phyloP scores from a whole-genome alignment of 2,113 vertebrate species.

The Hypomesus transpacificus region DNA sequence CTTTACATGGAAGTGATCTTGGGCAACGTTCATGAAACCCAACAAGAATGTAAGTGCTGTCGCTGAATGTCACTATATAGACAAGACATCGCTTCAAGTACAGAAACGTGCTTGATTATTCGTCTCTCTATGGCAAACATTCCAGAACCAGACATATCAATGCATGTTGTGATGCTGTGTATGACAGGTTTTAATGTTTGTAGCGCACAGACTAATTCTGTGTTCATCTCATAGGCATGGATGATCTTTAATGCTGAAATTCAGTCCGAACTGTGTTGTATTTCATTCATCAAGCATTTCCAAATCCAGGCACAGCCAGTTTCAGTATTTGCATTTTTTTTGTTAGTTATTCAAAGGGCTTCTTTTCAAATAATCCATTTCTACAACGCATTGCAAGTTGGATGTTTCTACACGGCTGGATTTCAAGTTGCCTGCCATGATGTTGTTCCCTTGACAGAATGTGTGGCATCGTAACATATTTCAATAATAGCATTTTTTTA shows the following conservation, averaged over 20 bases:
- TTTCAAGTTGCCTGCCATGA: conserved; percentile 28
- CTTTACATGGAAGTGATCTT: conserved; percentile 5
- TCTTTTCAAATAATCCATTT: neutral
- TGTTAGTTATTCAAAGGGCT: conserved; percentile 1
- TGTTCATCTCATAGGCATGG: conserved; percentile 19
- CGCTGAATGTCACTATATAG: conserved; percentile 12
- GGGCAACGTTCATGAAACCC: no score
- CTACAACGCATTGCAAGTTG: conserved; percentile 7
- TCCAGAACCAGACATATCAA: neutral
- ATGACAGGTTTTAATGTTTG: conserved; percentile 15
- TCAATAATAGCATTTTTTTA: conserved; percentile 57
- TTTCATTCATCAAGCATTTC: neutral
- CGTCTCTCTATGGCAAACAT: conserved; percentile 21
- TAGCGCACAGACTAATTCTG: conserved; percentile 4
- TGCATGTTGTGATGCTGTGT: conserved; percentile 28
- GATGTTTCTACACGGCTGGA: neutral
- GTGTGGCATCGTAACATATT: conserved; percentile 39
- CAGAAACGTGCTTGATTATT: conserved; percentile 16
- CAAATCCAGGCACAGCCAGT: neutral
- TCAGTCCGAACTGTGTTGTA: conserved; percentile 31
- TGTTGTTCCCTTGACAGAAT: conserved; percentile 51
- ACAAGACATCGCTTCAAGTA: neutral
- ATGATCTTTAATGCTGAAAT: conserved; percentile 64
- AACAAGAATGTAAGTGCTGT: conserved; percentile 12
- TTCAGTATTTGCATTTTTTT: neutral